Conservation (phyloP, 2,113 vertebrate species). For the Henicopernis longicauda region DNA sequence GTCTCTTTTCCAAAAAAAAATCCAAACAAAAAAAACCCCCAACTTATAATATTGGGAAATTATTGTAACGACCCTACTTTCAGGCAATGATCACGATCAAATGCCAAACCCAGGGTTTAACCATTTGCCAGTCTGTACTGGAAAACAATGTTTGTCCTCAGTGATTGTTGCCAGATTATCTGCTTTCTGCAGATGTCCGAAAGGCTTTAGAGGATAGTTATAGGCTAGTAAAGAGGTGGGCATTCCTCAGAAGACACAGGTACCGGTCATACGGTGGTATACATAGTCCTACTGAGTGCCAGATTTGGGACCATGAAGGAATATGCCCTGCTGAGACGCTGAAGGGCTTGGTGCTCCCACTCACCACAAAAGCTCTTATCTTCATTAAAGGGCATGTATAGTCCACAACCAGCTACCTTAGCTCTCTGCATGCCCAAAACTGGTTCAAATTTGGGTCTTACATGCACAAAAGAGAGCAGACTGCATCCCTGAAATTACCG, state of each 20-base stretch:
- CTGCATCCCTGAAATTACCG: neutral
- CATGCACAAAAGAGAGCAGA: neutral
- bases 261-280: accelerated
- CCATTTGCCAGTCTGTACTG: neutral
- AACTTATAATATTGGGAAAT: neutral
- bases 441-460: neutral
- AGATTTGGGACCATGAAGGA: neutral
- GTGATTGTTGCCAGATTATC: neutral
- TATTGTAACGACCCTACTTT: neutral
- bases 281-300: neutral
- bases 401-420: neutral
- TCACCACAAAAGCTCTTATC: neutral
- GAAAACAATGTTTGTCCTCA: neutral
- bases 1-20: neutral
- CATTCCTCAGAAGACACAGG: neutral
- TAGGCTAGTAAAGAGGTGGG: neutral
- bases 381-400: too few species aligned
- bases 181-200: neutral
- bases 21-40: neutral
- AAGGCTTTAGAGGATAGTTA: neutral
- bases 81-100: neutral
- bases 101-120: neutral
- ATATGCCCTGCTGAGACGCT: neutral
- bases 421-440: neutral
- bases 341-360: neutral